Evolutionary conservation across 2,888 invertebrate species (phyloP).

Genomic region (Cheilosia grossa): DNA sequence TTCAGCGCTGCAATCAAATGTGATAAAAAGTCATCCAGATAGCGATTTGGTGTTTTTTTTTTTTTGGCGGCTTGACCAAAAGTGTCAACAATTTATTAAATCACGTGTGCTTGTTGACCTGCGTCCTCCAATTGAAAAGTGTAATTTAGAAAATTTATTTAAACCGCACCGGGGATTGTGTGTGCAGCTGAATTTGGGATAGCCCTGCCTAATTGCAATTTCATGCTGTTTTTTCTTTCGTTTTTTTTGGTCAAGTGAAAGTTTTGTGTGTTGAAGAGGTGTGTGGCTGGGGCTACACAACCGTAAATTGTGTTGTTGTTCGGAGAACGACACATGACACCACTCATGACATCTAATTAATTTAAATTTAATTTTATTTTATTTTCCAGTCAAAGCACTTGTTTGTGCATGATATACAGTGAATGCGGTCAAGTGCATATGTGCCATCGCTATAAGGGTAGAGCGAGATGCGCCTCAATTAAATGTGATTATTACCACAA

Average conservation of each 20-base stretch:
- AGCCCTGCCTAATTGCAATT: conserved; percentile 26
- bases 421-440: conserved; percentile 44
- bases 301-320: conserved; percentile 18
- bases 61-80: conserved; percentile 45
- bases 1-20: conserved; percentile 32
- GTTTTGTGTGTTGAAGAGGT: conserved; percentile 47
- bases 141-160: conserved; percentile 67
- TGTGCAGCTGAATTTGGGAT: conserved; percentile 36
- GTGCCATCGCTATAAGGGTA: conserved; percentile 23
- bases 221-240: conserved; percentile 18
- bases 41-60: conserved; percentile 6
- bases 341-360: conserved; percentile 62
- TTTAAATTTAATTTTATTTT: conserved; percentile 35
- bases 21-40: conserved; percentile 39
- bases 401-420: conserved; percentile 10
- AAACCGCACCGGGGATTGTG: conserved; percentile 29
- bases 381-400: not conserved
- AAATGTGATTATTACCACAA: conserved; percentile 69
- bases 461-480: conserved; percentile 36
- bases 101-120: conserved; percentile 21
- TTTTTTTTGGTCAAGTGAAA: conserved; percentile 54
- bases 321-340: conserved; percentile 28
- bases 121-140: conserved; percentile 10
- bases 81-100: conserved; percentile 61
- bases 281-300: conserved; percentile 20